Base-by-base conservation (phyloP, 2,888 invertebrate species). In the Crocallis elinguaria region DNA sequence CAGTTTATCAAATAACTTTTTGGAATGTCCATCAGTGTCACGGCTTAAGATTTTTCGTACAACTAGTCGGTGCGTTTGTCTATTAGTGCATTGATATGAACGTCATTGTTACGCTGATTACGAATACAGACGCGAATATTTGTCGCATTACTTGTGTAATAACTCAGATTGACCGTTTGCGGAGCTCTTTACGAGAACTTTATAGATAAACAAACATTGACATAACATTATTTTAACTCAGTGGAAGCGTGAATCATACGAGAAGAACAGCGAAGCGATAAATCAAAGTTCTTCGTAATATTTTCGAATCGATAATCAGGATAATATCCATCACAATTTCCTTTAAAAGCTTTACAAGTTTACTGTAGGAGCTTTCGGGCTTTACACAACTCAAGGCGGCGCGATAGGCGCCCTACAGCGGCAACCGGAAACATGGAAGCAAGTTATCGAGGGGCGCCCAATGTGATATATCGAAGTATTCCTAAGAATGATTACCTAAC, bases 381-480 rank as follows among this genome's bases (percentile, higher is more conserved):
- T 36, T 39, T 50, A 46, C 39, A 46, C 45, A 48, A 48, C 36
- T 50, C 52, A 49, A 55, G 58, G 49, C n/a, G 36, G 23, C 5
- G 27, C 42, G 36, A 52, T 52, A 53, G 37, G 29, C 19, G 13
- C 21, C 23, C 48, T 44, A 54, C 38, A 52, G 57, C 38, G 50
- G 57, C 44, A 56, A 48, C 56, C 55, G 56, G 55, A 60, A 60
- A 82, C 73, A 66, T 68, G 77, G 75, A 79, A 75, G 73, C 74
- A 72, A 74, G 77, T 77, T 82, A 82, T 83, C 77, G 79, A 79
- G 82, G 84, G 83, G 73, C 42, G 53, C 69, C 75, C 69, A 62
- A 66, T 69, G 81, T 87, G 88, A 89, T 88, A 86, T 86, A 87
- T 88, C 66, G 82, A 66, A 73, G 73, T 72, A 77, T 79, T 82